Evolutionary conservation across 1,140 invertebrate species (phyloP).

Genomic region (Dufourea novaeangliae): DNA sequence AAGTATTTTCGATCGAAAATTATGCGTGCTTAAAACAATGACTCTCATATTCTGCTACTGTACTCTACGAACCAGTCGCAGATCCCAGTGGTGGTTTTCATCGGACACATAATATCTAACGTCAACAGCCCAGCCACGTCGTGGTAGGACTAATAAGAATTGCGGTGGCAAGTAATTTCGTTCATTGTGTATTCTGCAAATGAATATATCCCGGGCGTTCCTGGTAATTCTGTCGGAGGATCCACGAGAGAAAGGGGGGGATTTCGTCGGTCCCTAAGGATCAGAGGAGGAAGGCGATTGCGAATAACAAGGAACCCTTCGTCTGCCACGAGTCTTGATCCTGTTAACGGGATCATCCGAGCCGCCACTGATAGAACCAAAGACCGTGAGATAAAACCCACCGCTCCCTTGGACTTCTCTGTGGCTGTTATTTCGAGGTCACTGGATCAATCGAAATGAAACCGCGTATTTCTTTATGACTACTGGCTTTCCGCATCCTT

Average conservation of each 20-base stretch:
- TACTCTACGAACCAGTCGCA: not conserved
- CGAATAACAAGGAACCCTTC: slow-evolving; percentile 73
- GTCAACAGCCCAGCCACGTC: not conserved
- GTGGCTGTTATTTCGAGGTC: slow-evolving; percentile 40
- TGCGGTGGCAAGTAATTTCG: slow-evolving; percentile 39
- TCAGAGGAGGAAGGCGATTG: slow-evolving; percentile 58
- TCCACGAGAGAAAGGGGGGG: too few species aligned
- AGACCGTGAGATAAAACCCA: slow-evolving; percentile 59
- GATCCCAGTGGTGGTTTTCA: too few species aligned
- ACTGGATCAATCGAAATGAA: slow-evolving; percentile 21
- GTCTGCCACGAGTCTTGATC: slow-evolving; percentile 69
- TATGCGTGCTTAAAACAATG: too few species aligned
- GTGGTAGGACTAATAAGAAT: slow-evolving; percentile 13
- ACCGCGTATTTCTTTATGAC: not conserved
- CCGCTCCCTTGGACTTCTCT: slow-evolving; percentile 44
- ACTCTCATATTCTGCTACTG: too few species aligned
- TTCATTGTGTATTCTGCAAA: slow-evolving; percentile 54
- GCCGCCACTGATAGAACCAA: slow-evolving; percentile 43
- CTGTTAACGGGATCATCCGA: slow-evolving; percentile 74
- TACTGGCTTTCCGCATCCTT: not conserved
- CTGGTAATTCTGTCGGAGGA: slow-evolving; percentile 47
- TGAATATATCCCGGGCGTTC: slow-evolving; percentile 46
- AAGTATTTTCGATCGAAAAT: too few species aligned
- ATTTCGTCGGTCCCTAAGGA: slow-evolving; percentile 68
- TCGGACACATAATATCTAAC: not conserved